These are phyloP conservation scores for Trichogramma dendrolimi DNA, from an alignment of 2,888 invertebrate species.

Conservation along the genomic window DNA sequence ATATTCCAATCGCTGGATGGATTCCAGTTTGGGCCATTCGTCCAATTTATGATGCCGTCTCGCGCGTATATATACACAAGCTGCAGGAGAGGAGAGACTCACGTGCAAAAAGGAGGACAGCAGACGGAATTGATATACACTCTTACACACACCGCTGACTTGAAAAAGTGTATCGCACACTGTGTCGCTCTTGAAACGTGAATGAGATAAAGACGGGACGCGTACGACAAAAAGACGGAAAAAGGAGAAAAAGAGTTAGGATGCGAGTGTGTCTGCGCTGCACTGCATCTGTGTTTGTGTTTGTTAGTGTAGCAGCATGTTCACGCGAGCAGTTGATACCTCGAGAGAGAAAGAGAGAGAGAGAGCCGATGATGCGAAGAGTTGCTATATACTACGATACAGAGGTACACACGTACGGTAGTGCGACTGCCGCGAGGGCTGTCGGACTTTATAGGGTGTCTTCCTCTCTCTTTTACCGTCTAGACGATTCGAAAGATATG, in stretches of 20 bases:
- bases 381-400: no score
- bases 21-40: no score
- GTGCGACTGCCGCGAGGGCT: conserved; percentile 11
- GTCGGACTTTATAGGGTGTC: conserved; percentile 45
- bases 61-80: not conserved
- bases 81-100: not conserved
- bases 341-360: conserved; percentile 18
- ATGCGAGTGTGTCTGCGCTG: not conserved
- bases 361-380: conserved; percentile 5
- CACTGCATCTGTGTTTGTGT: conserved; percentile 3
- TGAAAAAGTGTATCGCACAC: conserved; percentile 11
- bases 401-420: not conserved
- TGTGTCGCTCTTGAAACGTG: conserved; percentile 9
- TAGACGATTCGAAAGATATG: conserved; percentile 50
- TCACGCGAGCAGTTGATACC: no score
- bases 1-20: no score
- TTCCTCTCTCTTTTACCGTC: conserved; percentile 43
- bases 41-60: no score
- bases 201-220: conserved; percentile 21
- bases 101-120: conserved; percentile 13
- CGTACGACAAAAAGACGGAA: conserved; percentile 13
- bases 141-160: not conserved
- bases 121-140: conserved; percentile 10
- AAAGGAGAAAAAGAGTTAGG: conserved; percentile 3
- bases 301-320: no score